A percentile compares a stretch with the other conserved stretches of the same genome.
phyloP scores from a whole-genome alignment of 1,140 invertebrate species.

The Coptotermes formosanus region DNA sequence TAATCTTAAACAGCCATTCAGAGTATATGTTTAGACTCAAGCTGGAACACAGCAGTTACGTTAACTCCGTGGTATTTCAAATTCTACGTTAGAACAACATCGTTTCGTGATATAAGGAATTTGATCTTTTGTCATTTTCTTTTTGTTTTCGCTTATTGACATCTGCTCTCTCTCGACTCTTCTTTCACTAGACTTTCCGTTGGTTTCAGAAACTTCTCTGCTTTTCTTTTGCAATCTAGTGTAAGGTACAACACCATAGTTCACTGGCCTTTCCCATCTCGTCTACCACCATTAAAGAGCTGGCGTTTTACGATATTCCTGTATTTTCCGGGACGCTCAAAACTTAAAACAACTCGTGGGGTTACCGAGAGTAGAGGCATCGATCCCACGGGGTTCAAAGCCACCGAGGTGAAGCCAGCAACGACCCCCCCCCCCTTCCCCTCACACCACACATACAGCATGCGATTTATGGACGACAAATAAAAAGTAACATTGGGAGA shows the following conservation, averaged over 20 bases:
- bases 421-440: background rate
- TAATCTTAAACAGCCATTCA: no score
- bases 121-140: background rate
- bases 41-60: no score
- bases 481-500: constrained; percentile 6
- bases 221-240: background rate
- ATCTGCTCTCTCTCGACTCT: background rate
- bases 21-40: no score
- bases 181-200: background rate
- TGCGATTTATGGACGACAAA: constrained; percentile 7
- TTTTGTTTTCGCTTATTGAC: background rate
- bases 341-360: background rate
- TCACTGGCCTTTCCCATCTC: background rate
- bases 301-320: background rate
- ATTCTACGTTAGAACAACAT: no score
- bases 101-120: background rate
- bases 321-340: background rate
- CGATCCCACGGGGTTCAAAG: background rate
- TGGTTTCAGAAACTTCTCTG: background rate
- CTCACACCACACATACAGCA: background rate
- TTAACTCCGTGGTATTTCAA: no score
- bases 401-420: background rate
- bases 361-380: background rate
- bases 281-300: background rate
- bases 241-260: background rate